Base-by-base conservation (phyloP, 2,888 invertebrate genomes). In the Cosmia trapezina region DNA sequence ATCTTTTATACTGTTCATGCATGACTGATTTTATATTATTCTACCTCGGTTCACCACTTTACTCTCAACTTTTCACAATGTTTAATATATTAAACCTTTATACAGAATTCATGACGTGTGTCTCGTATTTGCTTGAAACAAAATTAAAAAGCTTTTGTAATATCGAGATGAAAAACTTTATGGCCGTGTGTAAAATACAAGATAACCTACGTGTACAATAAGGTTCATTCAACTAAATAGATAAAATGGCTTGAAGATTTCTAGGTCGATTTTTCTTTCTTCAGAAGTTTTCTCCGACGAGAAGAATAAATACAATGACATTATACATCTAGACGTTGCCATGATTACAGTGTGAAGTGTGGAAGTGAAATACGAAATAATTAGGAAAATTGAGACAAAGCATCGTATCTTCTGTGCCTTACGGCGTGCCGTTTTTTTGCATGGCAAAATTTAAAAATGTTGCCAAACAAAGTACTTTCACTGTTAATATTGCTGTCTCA, bases 21-120 rank as follows among this genome's bases (percentile, higher is more conserved):
- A 47, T 54, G 63, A 43, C 51, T 76, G 71, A 28, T 64, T 80
- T 71, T 71, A 76, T 71, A 47, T 70, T 53, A 65, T 57, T 53
- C 14, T 57, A n/a, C 8, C 3, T 43, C 59, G 49, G n/a, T 57
- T 63, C 66, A 77, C 8, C 37, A 59, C 37, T 3, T 80, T 59
- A 47, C 41, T 54, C 57, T 68, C 33, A 65, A 53, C 17, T 66
- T 60, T 77, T 59, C 45, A 60, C 60, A 59, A 53, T 81, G 43
- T 68, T 43, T 56, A 56, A 43, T 53, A 60, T 28, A 67, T 70
- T 60, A 37, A 63, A 51, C 57, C 61, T 73, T 65, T 65, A 22
- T 65, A 37, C 19, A 57, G n/a, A 81, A 73, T 70, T 73, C 53
- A 80, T 51, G 57, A 49, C n/a, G 70, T 56, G 17, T 33, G 45